Evolutionary conservation across 2,888 invertebrate species (phyloP), one percentile per base, ranked within the genome.

Genomic region (Teleogryllus oceanicus): DNA sequence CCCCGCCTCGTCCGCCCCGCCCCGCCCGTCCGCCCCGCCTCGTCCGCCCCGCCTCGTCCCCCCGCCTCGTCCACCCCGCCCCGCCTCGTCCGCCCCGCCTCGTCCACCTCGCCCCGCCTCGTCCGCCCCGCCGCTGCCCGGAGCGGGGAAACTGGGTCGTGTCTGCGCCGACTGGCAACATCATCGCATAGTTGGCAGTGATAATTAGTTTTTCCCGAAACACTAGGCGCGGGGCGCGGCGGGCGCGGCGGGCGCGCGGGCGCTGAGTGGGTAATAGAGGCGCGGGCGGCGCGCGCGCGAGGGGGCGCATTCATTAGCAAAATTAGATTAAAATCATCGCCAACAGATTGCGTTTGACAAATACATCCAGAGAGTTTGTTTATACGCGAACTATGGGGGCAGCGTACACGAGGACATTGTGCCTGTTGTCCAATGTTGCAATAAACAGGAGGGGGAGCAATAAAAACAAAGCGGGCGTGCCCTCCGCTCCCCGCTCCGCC

Each of bases 241-340:
- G 11, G 51, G 11, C 2, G 62, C 4, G 13, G 2, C 62, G 18
- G 5, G 62, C 24, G 62, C 18, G 21, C 62, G 13, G 10, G 62
- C 4, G 18, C 13, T 62, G 62, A 62, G 62, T 18, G 62, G 4
- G 62, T 62, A 62, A 62, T 62, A 62, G 62, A 62, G 62, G 62
- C 62, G 62, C 5, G 24, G 24, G 24, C 62, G 2, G 62, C 4
- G 16, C 62, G 62, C 62, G 16, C 62, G 62, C 62, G 13, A 3
- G 18, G 62, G 16, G 62, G 18, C 21, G 37, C 78, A 74, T 78
- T 78, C 78, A 78, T 75, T 37, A 74, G 50, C 51, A 74, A 78
- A 78, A 78, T 78, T 78, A 74, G 78, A 78, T 78, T 78, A 78
- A 78, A 78, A 78, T 78, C 78, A 78, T 78, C 74, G 74, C 78